Evolutionary conservation across 2,113 vertebrate species (phyloP).

Genomic region (Ophthalmolycus amberensis): DNA sequence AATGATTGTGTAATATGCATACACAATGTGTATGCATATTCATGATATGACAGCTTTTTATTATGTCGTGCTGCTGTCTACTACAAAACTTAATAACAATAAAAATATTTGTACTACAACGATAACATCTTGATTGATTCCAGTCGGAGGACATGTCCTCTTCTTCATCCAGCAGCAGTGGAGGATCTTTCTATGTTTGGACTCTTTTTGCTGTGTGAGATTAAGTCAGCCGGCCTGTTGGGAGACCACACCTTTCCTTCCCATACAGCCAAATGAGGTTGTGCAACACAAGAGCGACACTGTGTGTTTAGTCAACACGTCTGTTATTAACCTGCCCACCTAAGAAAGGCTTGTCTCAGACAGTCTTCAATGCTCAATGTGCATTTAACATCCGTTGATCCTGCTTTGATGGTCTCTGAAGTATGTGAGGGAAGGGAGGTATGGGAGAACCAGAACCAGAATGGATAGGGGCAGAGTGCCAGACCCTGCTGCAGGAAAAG

Average conservation of each 20-base stretch:
- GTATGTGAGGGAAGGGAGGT: too few species aligned
- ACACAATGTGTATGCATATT: not conserved
- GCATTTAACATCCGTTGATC: too few species aligned
- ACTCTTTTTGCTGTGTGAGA: not conserved
- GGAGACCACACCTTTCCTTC: slow-evolving; percentile 2
- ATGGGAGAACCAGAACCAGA: too few species aligned
- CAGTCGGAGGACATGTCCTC: not conserved
- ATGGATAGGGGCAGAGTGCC: too few species aligned
- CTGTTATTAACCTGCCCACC: not conserved
- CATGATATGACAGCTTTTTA: not conserved
- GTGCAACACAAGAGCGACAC: slow-evolving; percentile 40
- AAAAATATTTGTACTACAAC: not conserved
- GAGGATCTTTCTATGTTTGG: not conserved
- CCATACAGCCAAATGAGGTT: not conserved
- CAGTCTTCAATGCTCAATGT: too few species aligned
- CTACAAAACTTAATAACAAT: not conserved
- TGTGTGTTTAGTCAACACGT: slow-evolving; percentile 21
- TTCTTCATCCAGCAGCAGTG: not conserved
- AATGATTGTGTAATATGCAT: not conserved
- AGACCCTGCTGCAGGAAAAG: too few species aligned
- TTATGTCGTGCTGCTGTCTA: not conserved
- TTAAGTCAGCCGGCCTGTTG: slow-evolving; percentile 26
- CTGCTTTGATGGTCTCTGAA: too few species aligned
- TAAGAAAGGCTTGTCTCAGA: not conserved
- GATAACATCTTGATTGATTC: not conserved